phyloP scores from a whole-genome alignment of 2,797 vertebrate species.

The Tragopan temminckii region DNA sequence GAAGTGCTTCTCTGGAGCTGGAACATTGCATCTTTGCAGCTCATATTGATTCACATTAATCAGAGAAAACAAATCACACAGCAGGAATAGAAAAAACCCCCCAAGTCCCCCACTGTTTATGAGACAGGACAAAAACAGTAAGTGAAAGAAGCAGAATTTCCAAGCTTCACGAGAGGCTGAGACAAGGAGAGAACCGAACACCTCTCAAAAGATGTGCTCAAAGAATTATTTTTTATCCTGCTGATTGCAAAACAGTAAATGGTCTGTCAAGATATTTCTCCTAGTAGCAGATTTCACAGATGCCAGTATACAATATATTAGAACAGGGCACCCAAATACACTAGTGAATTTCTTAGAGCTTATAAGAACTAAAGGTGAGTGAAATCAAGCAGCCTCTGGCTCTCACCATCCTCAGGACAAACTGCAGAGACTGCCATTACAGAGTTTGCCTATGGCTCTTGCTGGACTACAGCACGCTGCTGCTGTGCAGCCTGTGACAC shows the following conservation, averaged over 20 bases:
- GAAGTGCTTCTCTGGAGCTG: constrained; percentile 15
- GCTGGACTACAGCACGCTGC: not conserved
- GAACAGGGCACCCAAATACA: not conserved
- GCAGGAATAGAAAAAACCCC: not conserved
- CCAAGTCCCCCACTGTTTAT: not conserved
- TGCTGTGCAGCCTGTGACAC: fast-evolving
- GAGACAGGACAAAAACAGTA: constrained; percentile 12
- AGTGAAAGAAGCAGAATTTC: constrained; percentile 1
- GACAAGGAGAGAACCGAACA: constrained; percentile 22
- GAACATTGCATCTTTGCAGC: not conserved
- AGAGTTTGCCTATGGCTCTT: not conserved
- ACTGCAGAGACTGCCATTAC: not conserved
- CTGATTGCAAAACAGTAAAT: not conserved
- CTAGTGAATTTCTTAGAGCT: not conserved
- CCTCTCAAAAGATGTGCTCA: not conserved
- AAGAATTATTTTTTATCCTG: not conserved
- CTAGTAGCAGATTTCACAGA: not conserved
- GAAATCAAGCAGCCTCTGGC: not conserved
- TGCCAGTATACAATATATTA: not conserved
- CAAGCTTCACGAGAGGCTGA: constrained; percentile 27
- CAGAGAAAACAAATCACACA: constrained; percentile 50
- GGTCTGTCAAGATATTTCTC: not conserved
- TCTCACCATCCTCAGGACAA: not conserved
- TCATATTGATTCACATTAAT: constrained; percentile 41
- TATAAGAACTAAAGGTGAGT: not conserved